Evolutionary conservation across 2,888 invertebrate species (phyloP).

Genomic region (Microctonus brassicae): DNA sequence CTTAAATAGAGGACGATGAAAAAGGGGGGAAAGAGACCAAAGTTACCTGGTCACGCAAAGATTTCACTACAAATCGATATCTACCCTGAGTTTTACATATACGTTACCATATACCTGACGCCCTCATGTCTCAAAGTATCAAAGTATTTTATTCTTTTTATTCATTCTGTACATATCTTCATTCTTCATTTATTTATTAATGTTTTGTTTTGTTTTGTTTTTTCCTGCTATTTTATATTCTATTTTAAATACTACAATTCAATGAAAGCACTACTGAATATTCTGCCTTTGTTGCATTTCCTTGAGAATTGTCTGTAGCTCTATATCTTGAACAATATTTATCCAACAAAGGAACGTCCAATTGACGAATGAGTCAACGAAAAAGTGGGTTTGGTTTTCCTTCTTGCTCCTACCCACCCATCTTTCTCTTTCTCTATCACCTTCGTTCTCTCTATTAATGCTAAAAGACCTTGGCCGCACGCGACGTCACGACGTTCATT

Average conservation of each 20-base stretch:
- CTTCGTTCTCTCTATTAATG: background rate
- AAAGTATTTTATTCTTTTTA: constrained; percentile 22
- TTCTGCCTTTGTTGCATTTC: background rate
- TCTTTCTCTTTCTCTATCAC: background rate
- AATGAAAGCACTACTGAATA: background rate
- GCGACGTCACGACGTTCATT: constrained; percentile 60
- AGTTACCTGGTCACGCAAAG: constrained; percentile 61
- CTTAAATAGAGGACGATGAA: constrained; percentile 34
- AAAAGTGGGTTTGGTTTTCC: constrained; percentile 19
- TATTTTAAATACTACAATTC: no score
- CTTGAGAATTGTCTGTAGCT: background rate
- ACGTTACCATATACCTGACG: constrained; percentile 6
- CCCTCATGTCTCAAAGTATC: constrained; percentile 8
- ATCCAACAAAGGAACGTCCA: background rate
- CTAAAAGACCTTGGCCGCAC: constrained; percentile 65
- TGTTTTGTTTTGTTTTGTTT: no score
- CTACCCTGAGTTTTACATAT: constrained; percentile 26
- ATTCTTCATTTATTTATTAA: no score
- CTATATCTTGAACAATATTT: background rate
- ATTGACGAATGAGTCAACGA: constrained; percentile 23
- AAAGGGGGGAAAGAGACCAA: constrained; percentile 47
- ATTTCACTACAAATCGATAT: constrained; percentile 57
- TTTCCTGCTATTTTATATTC: background rate
- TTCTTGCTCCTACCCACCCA: background rate
- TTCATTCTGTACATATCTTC: constrained; percentile 14